A percentile compares a stretch with the other conserved stretches of the same genome.
These are phyloP conservation scores for Gadus macrocephalus DNA, from an alignment of 2,113 vertebrate genomes.

Conservation along the genomic window DNA sequence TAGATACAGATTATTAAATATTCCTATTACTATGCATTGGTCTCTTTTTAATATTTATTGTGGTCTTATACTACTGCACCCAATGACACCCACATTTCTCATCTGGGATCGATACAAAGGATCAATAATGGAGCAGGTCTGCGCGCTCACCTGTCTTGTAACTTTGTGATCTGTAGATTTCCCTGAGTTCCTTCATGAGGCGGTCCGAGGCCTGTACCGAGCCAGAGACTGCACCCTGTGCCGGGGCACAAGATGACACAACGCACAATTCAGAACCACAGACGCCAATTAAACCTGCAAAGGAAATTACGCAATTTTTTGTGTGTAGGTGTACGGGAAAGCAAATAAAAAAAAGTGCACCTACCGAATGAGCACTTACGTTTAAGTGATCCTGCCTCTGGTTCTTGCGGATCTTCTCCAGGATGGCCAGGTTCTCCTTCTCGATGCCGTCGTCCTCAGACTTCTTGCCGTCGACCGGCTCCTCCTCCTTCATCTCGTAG, in stretches of 20 bases:
- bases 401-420: slow-evolving; percentile 98
- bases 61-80: too few relatives aligned
- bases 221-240: slow-evolving; percentile 92
- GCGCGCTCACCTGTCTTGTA: slow-evolving; percentile 86
- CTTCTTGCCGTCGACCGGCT: slow-evolving; percentile 88
- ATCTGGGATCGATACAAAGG: too few relatives aligned
- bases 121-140: neutral
- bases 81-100: too few relatives aligned
- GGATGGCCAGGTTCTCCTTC: slow-evolving; percentile 94
- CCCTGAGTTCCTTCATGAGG: slow-evolving; percentile 99
- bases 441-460: slow-evolving; percentile 97
- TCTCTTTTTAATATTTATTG: too few relatives aligned
- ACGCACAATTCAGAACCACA: neutral
- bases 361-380: slow-evolving; percentile 74
- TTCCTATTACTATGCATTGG: too few relatives aligned
- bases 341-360: neutral
- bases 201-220: slow-evolving; percentile 98
- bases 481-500: slow-evolving; percentile 99
- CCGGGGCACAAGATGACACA: slow-evolving; percentile 21
- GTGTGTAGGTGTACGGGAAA: neutral
- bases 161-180: slow-evolving; percentile 98
- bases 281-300: neutral
- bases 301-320: neutral
- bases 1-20: too few relatives aligned
- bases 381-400: slow-evolving; percentile 98